Evolutionary conservation across 2,797 vertebrate species (phyloP).

Genomic region (Cossypha polioptera): DNA sequence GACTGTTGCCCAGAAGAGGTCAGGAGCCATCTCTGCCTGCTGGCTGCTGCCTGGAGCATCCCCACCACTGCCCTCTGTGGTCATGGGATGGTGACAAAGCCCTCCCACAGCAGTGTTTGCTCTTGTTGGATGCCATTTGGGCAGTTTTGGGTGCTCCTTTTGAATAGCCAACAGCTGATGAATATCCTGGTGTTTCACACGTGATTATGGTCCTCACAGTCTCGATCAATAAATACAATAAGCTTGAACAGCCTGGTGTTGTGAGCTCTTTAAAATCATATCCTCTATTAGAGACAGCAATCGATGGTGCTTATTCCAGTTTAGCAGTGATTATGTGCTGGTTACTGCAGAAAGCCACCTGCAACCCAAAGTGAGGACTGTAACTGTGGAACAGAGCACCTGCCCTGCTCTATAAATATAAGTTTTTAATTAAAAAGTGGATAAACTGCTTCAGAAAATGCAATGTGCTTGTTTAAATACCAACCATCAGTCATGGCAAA

Average conservation of each 20-base stretch:
- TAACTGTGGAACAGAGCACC: background rate
- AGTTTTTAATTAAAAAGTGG: conserved; percentile 20
- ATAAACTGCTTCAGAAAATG: background rate
- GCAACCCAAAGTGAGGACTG: background rate
- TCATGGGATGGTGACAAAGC: background rate
- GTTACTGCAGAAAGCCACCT: background rate
- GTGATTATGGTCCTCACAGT: background rate
- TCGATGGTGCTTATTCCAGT: conserved; percentile 14
- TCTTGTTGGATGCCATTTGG: accelerated
- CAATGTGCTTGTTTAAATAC: background rate
- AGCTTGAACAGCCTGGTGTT: background rate
- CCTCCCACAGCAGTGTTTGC: accelerated
- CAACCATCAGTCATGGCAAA: background rate
- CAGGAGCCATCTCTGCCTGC: background rate
- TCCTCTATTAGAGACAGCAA: background rate
- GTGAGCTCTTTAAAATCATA: conserved; percentile 19
- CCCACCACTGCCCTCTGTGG: accelerated
- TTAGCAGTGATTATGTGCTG: background rate
- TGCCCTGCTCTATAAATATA: background rate
- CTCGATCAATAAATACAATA: conserved; percentile 17
- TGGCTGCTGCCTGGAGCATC: accelerated
- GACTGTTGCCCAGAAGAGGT: background rate
- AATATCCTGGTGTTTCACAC: background rate
- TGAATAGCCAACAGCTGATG: background rate
- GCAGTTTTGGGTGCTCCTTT: background rate